Base-by-base conservation (phyloP, 30 jellyfish, hydroid and myxozoan genomes). In the Hydractinia echinata region DNA sequence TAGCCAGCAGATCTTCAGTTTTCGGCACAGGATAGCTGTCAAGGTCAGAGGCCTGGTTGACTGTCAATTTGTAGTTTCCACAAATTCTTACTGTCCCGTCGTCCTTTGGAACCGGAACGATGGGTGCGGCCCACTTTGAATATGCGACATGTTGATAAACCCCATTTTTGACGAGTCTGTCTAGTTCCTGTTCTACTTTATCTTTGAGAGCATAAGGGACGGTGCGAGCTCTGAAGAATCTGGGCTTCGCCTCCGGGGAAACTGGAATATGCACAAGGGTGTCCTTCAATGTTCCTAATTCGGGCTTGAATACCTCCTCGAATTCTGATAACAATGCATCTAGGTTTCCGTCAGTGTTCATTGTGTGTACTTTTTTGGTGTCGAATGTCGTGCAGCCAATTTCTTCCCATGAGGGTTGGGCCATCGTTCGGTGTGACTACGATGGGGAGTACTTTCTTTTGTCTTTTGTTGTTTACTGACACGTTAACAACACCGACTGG, bases 61-160 rank as follows among this genome's bases (percentile, higher is more conserved):
- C 20, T 51, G 85, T 76, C n/a, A 76, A 48, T 49, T 76, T 76
- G 55, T 76, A 76, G 55, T 76, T 52, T 51, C 85, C 85, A 76
- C 85, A 76, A 39, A 76, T 49, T 19, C 84, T 54, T 53, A 76
- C n/a, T 58, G 85, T 79, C n/a, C 85, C 85, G 85, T 79, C 51
- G 39, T 80, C 55, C 52, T 76, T 20, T 79, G 85, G 16, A 80
- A 48, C 81, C 44, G 2, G 44, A 30, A 30, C 44, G 44, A 30
- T 30, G 44, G 2, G 44, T 30, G 44, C 44, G 2, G 21, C 85
- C 85, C 83, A 76, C 50, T 76, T 76, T 19, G 79, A 76, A 56
- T 16, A 79, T 67, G 72, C 51, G 48, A 76, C 81, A 16, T 10
- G 10, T 49, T 58, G 52, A 48, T 80, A 49, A 20, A 76, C 85